phyloP scores from a whole-genome alignment of 2,113 vertebrate species.

The Clarias batrachus region DNA sequence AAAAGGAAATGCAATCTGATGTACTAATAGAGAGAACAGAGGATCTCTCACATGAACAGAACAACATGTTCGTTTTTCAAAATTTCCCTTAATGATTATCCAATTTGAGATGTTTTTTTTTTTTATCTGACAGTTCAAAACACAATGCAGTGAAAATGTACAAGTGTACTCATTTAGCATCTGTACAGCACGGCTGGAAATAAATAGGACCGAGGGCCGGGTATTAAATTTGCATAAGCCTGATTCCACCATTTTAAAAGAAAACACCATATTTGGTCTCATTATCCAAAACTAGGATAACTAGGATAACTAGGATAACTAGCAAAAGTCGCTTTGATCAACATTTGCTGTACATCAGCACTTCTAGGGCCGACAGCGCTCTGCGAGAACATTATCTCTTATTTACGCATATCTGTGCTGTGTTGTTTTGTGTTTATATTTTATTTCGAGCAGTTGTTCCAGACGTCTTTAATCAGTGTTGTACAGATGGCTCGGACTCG shows the following conservation, averaged over 20 bases:
- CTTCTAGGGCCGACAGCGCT: background rate
- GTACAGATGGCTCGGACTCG: background rate
- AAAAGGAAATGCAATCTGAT: background rate
- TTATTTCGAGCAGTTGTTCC: background rate
- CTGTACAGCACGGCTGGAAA: background rate
- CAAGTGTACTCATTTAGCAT: background rate
- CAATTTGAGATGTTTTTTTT: background rate
- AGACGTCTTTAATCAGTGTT: background rate
- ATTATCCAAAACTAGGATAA: background rate
- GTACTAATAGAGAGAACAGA: background rate
- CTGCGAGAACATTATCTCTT: background rate
- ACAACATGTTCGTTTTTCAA: background rate
- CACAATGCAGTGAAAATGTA: background rate
- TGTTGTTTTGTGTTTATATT: background rate
- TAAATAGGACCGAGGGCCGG: background rate
- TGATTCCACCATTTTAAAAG: background rate
- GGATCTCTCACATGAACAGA: background rate
- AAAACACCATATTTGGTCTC: background rate
- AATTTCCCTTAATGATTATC: background rate
- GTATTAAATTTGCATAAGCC: background rate
- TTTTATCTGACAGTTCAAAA: background rate
- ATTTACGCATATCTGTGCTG: background rate
- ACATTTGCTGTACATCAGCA: background rate
- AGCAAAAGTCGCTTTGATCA: background rate
- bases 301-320: no score